Evolutionary conservation across 2,113 vertebrate genomes (phyloP), one percentile per base, ranked within the genome.

Genomic region (Procavia capensis): DNA sequence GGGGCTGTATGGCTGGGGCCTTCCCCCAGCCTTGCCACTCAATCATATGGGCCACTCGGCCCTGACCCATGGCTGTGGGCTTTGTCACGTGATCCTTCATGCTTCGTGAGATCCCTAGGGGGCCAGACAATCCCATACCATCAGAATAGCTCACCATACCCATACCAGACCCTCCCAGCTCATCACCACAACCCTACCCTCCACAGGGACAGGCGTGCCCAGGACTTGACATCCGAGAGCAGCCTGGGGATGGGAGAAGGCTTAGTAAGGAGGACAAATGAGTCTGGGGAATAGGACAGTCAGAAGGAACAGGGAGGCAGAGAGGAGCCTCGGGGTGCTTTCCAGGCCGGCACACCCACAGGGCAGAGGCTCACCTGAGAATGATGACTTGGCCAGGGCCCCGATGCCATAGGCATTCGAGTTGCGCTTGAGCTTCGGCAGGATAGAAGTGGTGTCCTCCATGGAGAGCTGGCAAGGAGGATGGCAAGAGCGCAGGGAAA

Each of bases 31-130:
- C 99, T 96, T 99, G 99, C 99, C 99, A 99, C 92, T 99, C 99
- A 1, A 99, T 99, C 99, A 99, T 99, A 98, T 99, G 99, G 19
- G 99, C 99, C 59, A 99, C 99, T 0, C 99, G 99, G 75, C 99
- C 99, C 96, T 99, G 99, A 1, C 99, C 99, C 99, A 99, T 99
- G 76, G 99, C 99, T 0, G 99, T 99, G 70, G 99, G 99, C 97
- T 99, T 99, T 31, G 99, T 99, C 95, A 99, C 99, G 4, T 99
- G 99, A 98, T 99, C 99, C 98, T 99, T 99, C 99, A 99, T 99
- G 95, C 99, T 99, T 94, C 99, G 99, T 0, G 98, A 98, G 95
- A 99, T 99, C 95, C 99, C 99, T 99, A 96, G 96, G 97, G 97
- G 96, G 82, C 97, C 98, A 98, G 97, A 98, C 95, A 97, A 97